Base-by-base conservation (phyloP, 64 coral and sea anemone genomes). In the Pocillopora verrucosa region DNA sequence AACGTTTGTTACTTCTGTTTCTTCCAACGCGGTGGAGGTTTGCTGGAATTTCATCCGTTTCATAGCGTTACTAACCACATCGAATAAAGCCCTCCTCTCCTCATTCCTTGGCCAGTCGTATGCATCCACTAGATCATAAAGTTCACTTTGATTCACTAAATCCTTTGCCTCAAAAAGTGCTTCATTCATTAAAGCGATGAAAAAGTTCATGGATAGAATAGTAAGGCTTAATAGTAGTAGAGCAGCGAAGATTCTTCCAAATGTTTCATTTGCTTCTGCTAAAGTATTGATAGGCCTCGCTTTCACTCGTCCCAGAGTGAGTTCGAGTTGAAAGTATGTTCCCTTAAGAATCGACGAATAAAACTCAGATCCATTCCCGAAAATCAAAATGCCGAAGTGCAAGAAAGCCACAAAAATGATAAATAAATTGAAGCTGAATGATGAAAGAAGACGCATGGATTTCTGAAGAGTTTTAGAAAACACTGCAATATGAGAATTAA, bases 161-260 rank as follows among this genome's bases (percentile, higher is more conserved):
- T n/a, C 61, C 51, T 61, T 79, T 79, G 61, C 83, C 17, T 87
- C 75, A 30, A 60, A n/a, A 61, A 87, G 77, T n/a, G 90, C 76
- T 25, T 87, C 74, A 51, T 92, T 92, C 65, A 92, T n/a, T 38
- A 87, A 73, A 9, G 77, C 75, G 15, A 92, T 78, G 34, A 80
- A 87, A 6, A 92, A 61, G 38, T 92, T 92, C 61, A 87, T 72
- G 10, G 77, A 64, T 15, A 92, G 9, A 5, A 92, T 59, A 16
- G 90, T 92, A 34, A 87, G 65, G 36, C 74, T 79, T 1, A 79
- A 9, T 56, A 92, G 84, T 36, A 79, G 16, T 16, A 80, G 22
- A 25, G 15, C 13, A 4, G 83, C 62, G 10, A 77, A 92, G 9
- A 80, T 61, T 37, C 41, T 35, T 36, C 82, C 90, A 30, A 92